A percentile compares a stretch with the other conserved stretches of the same genome.
phyloP scores from a whole-genome alignment of 2,888 invertebrate genomes.

The Protula sp. region DNA sequence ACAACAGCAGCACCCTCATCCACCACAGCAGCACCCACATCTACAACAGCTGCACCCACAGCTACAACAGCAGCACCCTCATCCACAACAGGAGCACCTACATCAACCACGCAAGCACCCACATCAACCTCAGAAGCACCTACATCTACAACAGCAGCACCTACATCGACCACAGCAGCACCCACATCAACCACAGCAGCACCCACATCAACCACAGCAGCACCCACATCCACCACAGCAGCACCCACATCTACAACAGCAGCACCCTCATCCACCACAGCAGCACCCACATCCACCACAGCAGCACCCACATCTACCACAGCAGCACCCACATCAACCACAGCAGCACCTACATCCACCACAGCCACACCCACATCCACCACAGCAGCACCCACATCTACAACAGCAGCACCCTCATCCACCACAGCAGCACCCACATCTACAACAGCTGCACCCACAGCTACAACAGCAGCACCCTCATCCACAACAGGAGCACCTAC shows the following conservation, averaged over 20 bases:
- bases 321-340: background rate
- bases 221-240: background rate
- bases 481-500: background rate
- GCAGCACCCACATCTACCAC: background rate
- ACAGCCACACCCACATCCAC: constrained; percentile 1
- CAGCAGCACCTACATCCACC: background rate
- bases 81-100: background rate
- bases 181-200: background rate
- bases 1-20: background rate
- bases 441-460: background rate
- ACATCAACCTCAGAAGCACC: background rate
- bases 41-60: background rate
- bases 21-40: background rate
- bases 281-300: background rate
- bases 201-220: background rate
- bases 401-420: background rate
- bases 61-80: background rate
- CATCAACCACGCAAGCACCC: background rate
- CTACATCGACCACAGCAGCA: background rate
- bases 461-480: background rate
- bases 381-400: background rate
- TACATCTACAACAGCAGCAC: background rate
- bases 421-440: background rate
- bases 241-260: background rate
- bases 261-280: constrained; percentile 1